Conservation (phyloP, 2,113 vertebrate species). For the Mystacornis crossleyi region DNA sequence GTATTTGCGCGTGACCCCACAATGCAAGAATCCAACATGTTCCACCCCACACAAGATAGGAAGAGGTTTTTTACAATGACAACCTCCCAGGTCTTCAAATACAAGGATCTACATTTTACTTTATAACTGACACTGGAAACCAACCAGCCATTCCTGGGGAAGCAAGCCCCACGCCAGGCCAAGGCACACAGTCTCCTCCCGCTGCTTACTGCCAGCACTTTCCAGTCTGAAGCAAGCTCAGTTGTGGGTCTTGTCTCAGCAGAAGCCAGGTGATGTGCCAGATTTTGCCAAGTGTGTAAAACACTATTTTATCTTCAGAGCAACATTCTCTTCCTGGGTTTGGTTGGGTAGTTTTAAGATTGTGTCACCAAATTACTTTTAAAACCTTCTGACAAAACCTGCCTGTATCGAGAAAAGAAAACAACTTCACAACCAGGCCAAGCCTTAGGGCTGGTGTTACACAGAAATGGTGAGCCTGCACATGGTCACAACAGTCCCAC, state of each 20-base stretch:
- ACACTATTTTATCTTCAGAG: background rate
- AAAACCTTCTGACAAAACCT: background rate
- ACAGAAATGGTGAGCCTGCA: background rate
- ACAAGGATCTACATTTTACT: background rate
- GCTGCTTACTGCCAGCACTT: fast-evolving
- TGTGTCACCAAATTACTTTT: background rate
- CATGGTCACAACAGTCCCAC: background rate
- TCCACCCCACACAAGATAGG: background rate
- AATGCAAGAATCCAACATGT: background rate
- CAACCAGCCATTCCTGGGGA: background rate
- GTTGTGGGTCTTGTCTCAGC: background rate
- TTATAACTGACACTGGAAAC: background rate
- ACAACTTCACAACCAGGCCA: background rate
- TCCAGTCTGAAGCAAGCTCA: background rate
- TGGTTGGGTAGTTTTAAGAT: background rate
- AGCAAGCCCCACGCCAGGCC: background rate
- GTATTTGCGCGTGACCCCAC: background rate
- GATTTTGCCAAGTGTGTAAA: background rate
- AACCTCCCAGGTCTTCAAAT: background rate
- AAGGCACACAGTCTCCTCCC: background rate
- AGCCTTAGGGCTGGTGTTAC: background rate
- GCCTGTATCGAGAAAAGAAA: fast-evolving
- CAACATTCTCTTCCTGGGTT: background rate
- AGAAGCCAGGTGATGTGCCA: background rate
- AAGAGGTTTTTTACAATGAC: background rate